phyloP scores from a whole-genome alignment of 2,888 invertebrate species.

The Yponomeuta cagnagella region DNA sequence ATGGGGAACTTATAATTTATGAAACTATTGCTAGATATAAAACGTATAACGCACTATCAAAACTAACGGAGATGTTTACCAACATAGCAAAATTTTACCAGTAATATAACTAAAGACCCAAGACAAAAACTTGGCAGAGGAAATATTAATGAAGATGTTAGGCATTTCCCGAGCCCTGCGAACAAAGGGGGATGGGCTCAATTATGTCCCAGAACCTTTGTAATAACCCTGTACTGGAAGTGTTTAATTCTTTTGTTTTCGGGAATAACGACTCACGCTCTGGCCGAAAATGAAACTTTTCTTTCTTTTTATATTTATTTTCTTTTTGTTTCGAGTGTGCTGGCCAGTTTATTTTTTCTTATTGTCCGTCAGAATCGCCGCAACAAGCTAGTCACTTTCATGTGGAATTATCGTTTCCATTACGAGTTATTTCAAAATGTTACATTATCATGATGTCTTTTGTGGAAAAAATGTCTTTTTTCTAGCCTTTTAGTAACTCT shows the following conservation, averaged over 20 bases:
- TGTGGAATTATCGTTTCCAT: too few species aligned
- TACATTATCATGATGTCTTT: too few species aligned
- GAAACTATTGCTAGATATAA: too few species aligned
- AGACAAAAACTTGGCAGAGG: conserved; percentile 23
- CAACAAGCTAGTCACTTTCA: background rate
- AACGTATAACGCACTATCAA: too few species aligned
- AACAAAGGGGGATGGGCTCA: conserved; percentile 28
- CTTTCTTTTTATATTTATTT: conserved; percentile 4
- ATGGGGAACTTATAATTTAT: too few species aligned
- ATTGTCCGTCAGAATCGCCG: background rate
- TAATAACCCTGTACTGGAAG: conserved; percentile 38
- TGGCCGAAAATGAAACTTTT: conserved; percentile 30
- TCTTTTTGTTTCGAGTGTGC: background rate
- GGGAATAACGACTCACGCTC: conserved; percentile 43
- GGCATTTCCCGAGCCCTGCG: conserved; percentile 41
- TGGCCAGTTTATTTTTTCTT: background rate
- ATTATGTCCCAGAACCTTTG: conserved; percentile 31
- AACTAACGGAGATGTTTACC: background rate
- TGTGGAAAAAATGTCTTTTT: too few species aligned
- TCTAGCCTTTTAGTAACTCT: too few species aligned
- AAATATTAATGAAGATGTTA: conserved; percentile 64
- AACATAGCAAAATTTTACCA: background rate
- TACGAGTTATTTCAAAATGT: too few species aligned
- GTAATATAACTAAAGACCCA: conserved; percentile 6
- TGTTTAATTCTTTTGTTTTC: conserved; percentile 43